phyloP scores from a whole-genome alignment of 2,888 invertebrate genomes.

The Rambutsinella grinnellia region DNA sequence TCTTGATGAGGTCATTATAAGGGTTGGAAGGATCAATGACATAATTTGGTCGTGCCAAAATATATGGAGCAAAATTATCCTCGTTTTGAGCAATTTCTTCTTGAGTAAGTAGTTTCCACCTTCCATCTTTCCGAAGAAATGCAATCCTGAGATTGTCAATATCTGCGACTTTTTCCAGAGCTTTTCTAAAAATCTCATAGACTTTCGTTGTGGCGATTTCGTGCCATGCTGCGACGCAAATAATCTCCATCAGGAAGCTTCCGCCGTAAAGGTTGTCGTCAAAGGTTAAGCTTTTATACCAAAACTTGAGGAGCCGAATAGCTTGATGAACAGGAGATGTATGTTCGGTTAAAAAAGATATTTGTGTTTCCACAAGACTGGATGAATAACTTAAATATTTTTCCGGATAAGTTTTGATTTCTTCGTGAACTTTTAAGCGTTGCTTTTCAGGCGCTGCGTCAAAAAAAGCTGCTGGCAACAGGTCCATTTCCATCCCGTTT shows the following conservation, averaged over 20 bases:
- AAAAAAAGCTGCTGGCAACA: slow-evolving; percentile 35
- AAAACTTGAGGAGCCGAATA: slow-evolving; percentile 23
- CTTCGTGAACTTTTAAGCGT: background rate
- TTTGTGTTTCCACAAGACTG: slow-evolving; percentile 7
- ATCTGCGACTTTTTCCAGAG: slow-evolving; percentile 2
- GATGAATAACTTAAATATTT: background rate
- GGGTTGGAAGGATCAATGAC: no score
- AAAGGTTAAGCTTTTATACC: slow-evolving; percentile 31
- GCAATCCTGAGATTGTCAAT: slow-evolving; percentile 20
- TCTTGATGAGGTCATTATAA: no score
- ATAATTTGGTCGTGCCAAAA: no score
- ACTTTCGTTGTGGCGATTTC: background rate
- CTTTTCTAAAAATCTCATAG: slow-evolving; percentile 3
- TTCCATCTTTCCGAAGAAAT: background rate
- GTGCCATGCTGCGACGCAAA: slow-evolving; percentile 9
- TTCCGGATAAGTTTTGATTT: background rate
- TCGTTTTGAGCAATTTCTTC: no score
- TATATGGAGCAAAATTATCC: no score
- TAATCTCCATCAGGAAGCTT: slow-evolving; percentile 33
- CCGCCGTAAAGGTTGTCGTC: slow-evolving; percentile 25
- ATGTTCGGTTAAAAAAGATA: slow-evolving; percentile 9
- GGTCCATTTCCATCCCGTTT: slow-evolving; percentile 41
- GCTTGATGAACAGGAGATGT: slow-evolving; percentile 3
- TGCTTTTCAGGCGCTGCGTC: background rate
- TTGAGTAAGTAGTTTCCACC: background rate